Percentiles rank a stretch among this genome's conserved stretches.
phyloP scores from a whole-genome alignment of 2,888 invertebrate genomes.

The Aquatica leii region DNA sequence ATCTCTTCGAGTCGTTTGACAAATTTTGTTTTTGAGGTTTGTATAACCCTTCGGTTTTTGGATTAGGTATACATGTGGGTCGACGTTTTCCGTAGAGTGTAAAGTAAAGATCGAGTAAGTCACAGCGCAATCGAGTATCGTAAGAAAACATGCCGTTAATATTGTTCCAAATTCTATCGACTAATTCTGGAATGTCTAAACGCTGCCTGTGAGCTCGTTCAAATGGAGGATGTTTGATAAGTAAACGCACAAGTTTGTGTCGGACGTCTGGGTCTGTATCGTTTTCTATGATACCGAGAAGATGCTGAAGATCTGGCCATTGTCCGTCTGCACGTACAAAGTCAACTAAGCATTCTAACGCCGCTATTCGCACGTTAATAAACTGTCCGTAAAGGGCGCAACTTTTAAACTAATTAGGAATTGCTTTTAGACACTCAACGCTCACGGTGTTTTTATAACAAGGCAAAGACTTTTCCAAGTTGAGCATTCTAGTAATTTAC shows the following conservation, averaged over 20 bases:
- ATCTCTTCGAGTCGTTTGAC: conserved; percentile 32
- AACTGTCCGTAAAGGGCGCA: conserved; percentile 93
- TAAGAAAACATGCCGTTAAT: conserved; percentile 83
- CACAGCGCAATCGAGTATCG: conserved; percentile 89
- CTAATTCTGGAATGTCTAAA: conserved; percentile 81
- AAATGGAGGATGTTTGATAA: conserved; percentile 84
- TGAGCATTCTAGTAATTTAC: conserved; percentile 92
- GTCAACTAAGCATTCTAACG: conserved; percentile 92
- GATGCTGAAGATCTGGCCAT: conserved; percentile 81
- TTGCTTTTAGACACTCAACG: conserved; percentile 88
- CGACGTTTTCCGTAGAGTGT: conserved; percentile 84
- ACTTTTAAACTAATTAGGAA: conserved; percentile 87
- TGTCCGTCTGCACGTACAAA: conserved; percentile 88
- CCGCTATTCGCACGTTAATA: conserved; percentile 87
- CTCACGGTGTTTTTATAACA: conserved; percentile 93
- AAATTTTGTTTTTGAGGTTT: conserved; percentile 63
- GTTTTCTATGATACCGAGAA: conserved; percentile 83
- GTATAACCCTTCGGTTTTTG: conserved; percentile 75
- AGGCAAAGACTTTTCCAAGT: conserved; percentile 93
- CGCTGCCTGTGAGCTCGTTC: conserved; percentile 75
- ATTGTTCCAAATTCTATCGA: conserved; percentile 82
- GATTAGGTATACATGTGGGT: conserved; percentile 78
- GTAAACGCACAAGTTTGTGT: conserved; percentile 77
- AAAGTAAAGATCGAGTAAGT: conserved; percentile 91
- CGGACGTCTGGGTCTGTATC: conserved; percentile 87